phyloP scores from a whole-genome alignment of 2,797 vertebrate species.

The Cossypha dichroa region DNA sequence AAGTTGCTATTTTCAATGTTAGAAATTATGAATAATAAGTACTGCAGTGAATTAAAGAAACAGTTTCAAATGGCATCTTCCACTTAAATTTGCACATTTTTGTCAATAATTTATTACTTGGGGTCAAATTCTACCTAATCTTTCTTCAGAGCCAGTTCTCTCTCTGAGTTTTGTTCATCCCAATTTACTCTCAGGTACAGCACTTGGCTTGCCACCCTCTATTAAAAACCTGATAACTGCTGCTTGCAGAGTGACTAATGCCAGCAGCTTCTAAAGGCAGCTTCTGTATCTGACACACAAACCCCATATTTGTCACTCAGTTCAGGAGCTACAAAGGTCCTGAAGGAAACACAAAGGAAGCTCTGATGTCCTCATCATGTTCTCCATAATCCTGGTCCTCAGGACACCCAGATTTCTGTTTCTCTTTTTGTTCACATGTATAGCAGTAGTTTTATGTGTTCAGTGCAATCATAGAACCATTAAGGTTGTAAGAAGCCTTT shows the following conservation, averaged over 20 bases:
- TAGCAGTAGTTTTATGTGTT: background rate
- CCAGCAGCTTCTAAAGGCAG: background rate
- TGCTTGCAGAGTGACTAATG: background rate
- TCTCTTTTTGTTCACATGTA: background rate
- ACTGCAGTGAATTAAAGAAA: conserved; percentile 7
- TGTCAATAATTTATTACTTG: background rate
- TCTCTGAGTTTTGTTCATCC: background rate
- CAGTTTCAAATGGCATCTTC: background rate
- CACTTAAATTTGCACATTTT: background rate
- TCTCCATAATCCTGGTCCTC: background rate
- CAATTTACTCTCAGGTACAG: background rate
- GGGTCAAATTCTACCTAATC: background rate
- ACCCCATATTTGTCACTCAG: background rate
- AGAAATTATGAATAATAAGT: background rate
- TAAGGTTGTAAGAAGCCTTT: background rate
- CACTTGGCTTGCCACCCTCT: background rate
- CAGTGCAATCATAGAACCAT: too few species aligned
- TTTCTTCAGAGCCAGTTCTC: background rate
- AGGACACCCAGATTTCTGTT: background rate
- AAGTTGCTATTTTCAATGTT: conserved; percentile 23
- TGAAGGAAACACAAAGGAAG: background rate
- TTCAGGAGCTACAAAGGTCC: background rate
- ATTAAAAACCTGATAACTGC: background rate
- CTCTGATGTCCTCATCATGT: background rate
- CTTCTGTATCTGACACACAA: background rate